Evolutionary conservation across 2,113 vertebrate genomes (phyloP).

Genomic region (Strix aluco): DNA sequence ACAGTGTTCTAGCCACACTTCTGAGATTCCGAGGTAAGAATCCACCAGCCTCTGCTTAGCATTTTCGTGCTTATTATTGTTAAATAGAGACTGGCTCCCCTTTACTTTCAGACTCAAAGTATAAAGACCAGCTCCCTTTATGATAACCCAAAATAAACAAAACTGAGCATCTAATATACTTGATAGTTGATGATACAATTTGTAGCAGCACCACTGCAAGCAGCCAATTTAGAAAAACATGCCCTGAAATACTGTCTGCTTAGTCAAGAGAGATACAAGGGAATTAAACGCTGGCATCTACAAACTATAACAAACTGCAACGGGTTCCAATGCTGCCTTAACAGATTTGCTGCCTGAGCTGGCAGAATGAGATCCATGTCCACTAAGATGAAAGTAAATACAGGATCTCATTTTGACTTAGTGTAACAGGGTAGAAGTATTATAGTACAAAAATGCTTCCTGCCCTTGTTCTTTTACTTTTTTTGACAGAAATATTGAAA

Average conservation of each 20-base stretch:
- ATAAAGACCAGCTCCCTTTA: not conserved
- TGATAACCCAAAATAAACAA: not conserved
- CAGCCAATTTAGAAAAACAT: not conserved
- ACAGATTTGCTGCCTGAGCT: not conserved
- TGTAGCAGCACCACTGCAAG: not conserved
- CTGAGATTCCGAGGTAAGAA: not conserved
- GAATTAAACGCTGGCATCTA: not conserved
- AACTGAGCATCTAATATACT: not conserved
- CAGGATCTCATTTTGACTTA: not conserved
- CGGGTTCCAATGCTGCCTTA: not conserved
- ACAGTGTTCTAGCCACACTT: not conserved
- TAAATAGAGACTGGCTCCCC: not conserved
- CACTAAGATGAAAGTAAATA: not conserved
- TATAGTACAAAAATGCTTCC: not conserved
- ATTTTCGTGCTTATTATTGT: not conserved
- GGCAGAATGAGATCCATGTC: not conserved
- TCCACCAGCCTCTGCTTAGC: not conserved
- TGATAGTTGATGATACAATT: not conserved
- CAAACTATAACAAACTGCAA: not conserved
- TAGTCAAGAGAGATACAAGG: not conserved
- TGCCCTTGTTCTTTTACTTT: not conserved
- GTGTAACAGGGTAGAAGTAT: not conserved
- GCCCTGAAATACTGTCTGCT: not conserved
- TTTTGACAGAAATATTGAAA: not conserved
- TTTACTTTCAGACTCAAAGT: not conserved